These are phyloP conservation scores for Hypena proboscidalis DNA, from an alignment of 2,888 invertebrate species.

Conservation along the genomic window DNA sequence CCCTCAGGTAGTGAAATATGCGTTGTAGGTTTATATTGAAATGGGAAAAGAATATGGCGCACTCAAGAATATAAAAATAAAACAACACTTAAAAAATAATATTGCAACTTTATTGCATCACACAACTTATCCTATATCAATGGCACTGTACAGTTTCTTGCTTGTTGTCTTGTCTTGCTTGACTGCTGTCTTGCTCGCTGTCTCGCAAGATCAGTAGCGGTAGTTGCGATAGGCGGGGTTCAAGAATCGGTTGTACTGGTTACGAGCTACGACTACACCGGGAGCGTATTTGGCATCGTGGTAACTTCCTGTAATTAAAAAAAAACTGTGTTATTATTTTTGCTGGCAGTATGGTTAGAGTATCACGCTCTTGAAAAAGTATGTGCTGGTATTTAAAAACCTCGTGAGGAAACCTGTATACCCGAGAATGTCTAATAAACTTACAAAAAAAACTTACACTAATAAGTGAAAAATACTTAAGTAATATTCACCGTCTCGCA, in stretches of 20 bases:
- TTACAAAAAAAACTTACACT: too few relatives aligned
- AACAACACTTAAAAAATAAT: constrained; percentile 23
- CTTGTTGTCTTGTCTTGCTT: constrained; percentile 28
- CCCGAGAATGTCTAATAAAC: too few relatives aligned
- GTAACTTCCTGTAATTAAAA: constrained; percentile 67
- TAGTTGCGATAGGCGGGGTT: constrained; percentile 54
- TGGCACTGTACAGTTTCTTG: constrained; percentile 50
- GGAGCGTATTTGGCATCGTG: constrained; percentile 65
- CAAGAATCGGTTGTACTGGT: constrained; percentile 51
- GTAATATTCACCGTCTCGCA: too few relatives aligned
- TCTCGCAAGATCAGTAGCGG: constrained; percentile 44
- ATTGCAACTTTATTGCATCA: constrained; percentile 39
- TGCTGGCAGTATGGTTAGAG: too few relatives aligned
- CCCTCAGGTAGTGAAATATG: too few relatives aligned
- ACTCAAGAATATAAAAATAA: constrained; percentile 15
- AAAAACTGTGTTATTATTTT: too few relatives aligned
- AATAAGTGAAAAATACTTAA: too few relatives aligned
- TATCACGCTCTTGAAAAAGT: too few relatives aligned
- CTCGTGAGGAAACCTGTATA: too few relatives aligned
- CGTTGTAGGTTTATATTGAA: too few relatives aligned
- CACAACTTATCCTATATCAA: constrained; percentile 40
- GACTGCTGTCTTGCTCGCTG: constrained; percentile 9
- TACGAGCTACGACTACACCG: constrained; percentile 60
- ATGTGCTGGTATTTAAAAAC: too few relatives aligned
- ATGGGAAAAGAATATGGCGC: too few relatives aligned